Evolutionary conservation across 2,113 vertebrate species (phyloP), one percentile per base, ranked within the genome.

Genomic region (Mustela lutreola): DNA sequence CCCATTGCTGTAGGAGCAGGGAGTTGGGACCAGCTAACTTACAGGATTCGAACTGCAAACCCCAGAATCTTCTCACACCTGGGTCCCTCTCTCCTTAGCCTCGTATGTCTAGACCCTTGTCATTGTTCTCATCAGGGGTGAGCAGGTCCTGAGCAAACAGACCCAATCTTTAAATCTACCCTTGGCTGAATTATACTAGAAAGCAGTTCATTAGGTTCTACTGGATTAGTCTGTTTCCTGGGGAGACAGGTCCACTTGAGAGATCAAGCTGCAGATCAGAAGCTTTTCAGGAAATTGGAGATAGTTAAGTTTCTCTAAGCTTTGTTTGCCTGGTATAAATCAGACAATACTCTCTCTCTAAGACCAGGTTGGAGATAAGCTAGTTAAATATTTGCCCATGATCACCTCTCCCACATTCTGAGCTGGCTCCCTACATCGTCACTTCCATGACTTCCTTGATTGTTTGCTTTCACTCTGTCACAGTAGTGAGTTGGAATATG

Each of bases 311-410:
- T 93, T 95, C 22, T 26, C 15, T 15, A 92, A 24, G 12, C 56
- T 96, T 94, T 91, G 62, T 4, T n/a, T 97, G 11, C 80, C 48
- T 75, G 65, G 15, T 81, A 21, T 94, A 82, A 79, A 71, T 86
- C 60, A 86, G 65, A 31, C 28, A 71, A 42, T 65, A 39, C 83
- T 33, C 9, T 79, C 36, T 91, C n/a, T 91, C 71, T 94, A 89
- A 67, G 75, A 85, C 71, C 48, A 81, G 53, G 48, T 45, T 87
- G 39, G 42, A 90, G 42, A 71, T 63, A 62, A 9, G 16, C 42
- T 94, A 36, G 70, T 31, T 19, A 67, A 62, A 24, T 56, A 50
- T 42, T 88, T 63, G 39, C 65, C 89, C 62, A n/a, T 50, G 22
- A 11, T 75, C 42, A 15, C 48, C 63, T 88, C 90, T 36, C 45